Conservation (phyloP, 2,797 vertebrate genomes). For the Carapus acus region DNA sequence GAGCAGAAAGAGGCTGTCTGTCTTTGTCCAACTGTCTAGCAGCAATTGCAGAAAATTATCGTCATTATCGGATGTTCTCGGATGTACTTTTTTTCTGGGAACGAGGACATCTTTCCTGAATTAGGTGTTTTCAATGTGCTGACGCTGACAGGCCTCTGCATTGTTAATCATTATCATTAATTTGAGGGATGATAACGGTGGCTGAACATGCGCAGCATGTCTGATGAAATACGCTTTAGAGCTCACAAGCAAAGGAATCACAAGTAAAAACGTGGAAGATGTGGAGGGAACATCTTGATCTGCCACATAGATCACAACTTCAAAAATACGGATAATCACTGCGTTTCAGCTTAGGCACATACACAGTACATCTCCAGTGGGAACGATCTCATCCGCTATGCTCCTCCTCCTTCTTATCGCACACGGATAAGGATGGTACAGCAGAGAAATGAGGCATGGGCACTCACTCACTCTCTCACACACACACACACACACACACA, state of each 20-base stretch:
- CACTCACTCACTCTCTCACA: not conserved
- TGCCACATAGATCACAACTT: no score
- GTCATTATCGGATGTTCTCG: not conserved
- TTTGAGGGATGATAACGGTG: no score
- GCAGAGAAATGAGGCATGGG: slow-evolving; percentile 5
- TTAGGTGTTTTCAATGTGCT: not conserved
- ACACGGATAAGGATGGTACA: not conserved
- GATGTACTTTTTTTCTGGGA: not conserved
- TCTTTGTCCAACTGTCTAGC: not conserved
- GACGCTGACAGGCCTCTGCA: not conserved
- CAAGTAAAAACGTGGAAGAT: not conserved
- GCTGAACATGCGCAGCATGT: no score
- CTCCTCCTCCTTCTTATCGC: not conserved
- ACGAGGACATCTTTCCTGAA: not conserved
- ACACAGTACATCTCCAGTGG: no score
- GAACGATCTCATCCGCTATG: not conserved
- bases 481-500: slow-evolving; percentile 9
- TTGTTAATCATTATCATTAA: no score
- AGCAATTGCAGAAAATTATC: not conserved
- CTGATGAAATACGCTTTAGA: no score
- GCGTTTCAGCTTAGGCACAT: no score
- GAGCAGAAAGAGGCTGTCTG: not conserved
- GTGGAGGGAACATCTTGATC: no score
- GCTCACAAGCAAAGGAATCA: no score
- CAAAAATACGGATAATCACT: no score